A percentile compares a stretch with the other conserved stretches of the same genome.
These are phyloP conservation scores for Clarias pachynema DNA, from an alignment of 2,797 vertebrate genomes.

Conservation along the genomic window DNA sequence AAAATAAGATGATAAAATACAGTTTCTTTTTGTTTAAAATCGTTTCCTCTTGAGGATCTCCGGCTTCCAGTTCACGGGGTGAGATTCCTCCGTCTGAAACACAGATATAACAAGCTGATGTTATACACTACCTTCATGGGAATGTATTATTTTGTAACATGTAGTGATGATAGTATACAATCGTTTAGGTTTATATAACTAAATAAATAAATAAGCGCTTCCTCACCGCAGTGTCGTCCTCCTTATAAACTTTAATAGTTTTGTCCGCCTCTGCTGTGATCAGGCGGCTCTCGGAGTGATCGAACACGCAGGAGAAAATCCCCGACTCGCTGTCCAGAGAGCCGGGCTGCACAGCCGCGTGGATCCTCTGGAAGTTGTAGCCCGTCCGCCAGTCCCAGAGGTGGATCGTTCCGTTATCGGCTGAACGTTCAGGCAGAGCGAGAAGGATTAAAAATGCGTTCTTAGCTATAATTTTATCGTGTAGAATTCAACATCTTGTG, in stretches of 20 bases:
- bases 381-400: slow-evolving; percentile 99
- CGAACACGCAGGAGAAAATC: slow-evolving; percentile 95
- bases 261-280: slow-evolving; percentile 98
- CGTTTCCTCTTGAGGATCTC: slow-evolving; percentile 98
- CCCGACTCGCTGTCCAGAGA: slow-evolving; percentile 98
- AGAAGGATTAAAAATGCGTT: neutral
- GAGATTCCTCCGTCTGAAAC: slow-evolving; percentile 93
- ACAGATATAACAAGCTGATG: slow-evolving; percentile 39
- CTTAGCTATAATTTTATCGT: neutral
- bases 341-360: slow-evolving; percentile 95
- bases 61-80: slow-evolving; percentile 98
- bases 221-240: slow-evolving; percentile 91
- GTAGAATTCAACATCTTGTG: neutral
- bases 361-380: slow-evolving; percentile 98
- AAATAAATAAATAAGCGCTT: neutral
- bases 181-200: too few species aligned
- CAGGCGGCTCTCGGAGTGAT: slow-evolving; percentile 91
- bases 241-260: slow-evolving; percentile 98
- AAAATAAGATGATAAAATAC: slow-evolving; percentile 33
- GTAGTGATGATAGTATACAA: neutral
- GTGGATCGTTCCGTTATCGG: slow-evolving; percentile 98
- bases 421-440: slow-evolving; percentile 63
- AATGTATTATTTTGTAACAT: neutral
- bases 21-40: slow-evolving; percentile 75
- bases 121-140: neutral